phyloP scores from a whole-genome alignment of 2,797 vertebrate genomes.

The Dryobates pubescens region DNA sequence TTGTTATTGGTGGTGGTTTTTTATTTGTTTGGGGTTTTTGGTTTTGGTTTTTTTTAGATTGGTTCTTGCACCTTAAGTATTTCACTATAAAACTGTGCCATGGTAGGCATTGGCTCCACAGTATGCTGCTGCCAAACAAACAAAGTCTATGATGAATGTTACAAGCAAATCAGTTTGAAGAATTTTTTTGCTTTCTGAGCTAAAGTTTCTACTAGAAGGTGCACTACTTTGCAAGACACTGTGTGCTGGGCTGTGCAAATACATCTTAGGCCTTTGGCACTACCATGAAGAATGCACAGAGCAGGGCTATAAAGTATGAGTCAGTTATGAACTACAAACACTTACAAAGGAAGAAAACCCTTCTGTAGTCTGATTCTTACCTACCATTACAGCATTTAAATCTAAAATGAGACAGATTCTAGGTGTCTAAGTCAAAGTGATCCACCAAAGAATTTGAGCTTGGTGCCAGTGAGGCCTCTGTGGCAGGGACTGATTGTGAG shows the following conservation, averaged over 20 bases:
- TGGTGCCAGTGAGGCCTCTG: neutral
- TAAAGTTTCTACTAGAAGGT: neutral
- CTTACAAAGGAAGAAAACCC: neutral
- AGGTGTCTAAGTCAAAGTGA: neutral
- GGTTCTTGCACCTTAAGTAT: neutral
- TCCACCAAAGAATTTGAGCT: neutral
- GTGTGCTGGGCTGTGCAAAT: neutral
- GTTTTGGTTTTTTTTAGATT: neutral
- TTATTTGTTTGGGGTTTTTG: no score
- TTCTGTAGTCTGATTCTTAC: neutral
- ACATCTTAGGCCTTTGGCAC: neutral
- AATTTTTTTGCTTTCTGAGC: neutral
- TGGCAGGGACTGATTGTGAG: neutral
- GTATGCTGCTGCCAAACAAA: neutral
- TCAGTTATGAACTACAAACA: neutral
- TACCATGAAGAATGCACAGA: neutral
- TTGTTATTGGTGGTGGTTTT: neutral
- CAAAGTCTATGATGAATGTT: neutral
- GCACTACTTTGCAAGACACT: no score
- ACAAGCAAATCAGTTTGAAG: neutral
- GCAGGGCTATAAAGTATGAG: neutral
- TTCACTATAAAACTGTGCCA: neutral
- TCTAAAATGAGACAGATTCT: neutral
- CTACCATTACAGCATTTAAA: neutral
- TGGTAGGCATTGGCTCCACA: neutral